A percentile compares a stretch with the other conserved stretches of the same genome.
These are phyloP conservation scores for Sialia sialis DNA, from an alignment of 2,113 vertebrate genomes.

Conservation along the genomic window DNA sequence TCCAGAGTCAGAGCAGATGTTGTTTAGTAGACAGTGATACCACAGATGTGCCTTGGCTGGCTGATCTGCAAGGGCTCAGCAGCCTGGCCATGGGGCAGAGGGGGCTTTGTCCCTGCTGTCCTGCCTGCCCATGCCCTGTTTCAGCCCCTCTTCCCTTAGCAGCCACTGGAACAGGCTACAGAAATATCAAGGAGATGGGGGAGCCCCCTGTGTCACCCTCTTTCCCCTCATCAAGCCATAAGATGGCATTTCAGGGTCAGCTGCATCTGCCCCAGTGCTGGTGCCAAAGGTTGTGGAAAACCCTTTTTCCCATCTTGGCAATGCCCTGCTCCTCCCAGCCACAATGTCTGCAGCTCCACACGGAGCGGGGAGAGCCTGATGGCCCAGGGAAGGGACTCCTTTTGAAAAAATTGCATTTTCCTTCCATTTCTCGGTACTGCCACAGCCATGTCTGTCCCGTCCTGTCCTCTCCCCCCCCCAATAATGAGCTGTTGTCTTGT, in stretches of 20 bases:
- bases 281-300: background rate
- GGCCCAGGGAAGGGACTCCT: background rate
- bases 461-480: constrained; percentile 30
- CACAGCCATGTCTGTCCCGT: background rate
- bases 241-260: constrained; percentile 4
- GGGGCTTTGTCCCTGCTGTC: fast-evolving
- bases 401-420: background rate
- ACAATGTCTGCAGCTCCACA: background rate
- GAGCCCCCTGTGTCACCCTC: background rate
- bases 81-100: background rate
- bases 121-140: fast-evolving
- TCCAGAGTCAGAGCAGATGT: constrained; percentile 20
- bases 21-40: constrained; percentile 14
- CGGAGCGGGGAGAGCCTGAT: background rate
- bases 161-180: background rate
- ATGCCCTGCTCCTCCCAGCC: background rate
- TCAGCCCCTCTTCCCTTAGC: background rate
- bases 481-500: constrained; percentile 82
- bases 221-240: background rate
- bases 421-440: background rate
- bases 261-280: background rate
- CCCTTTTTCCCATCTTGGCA: background rate
- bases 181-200: background rate
- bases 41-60: background rate
- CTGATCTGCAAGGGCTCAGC: background rate